Conservation (phyloP, 2,888 invertebrate genomes). For the Atethmia centrago region DNA sequence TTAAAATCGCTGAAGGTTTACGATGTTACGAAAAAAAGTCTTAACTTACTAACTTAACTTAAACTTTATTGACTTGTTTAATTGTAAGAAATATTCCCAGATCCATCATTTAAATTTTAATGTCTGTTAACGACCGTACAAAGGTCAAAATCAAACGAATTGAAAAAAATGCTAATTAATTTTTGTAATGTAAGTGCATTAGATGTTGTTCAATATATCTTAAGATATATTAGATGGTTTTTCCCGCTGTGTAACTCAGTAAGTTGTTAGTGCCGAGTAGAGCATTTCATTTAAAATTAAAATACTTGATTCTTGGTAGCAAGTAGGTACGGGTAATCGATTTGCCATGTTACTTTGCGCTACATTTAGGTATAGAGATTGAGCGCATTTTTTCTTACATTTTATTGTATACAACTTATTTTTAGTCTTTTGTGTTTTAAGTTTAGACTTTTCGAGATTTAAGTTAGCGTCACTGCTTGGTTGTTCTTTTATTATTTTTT, state of each 20-base stretch:
- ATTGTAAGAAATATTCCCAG: slow-evolving; percentile 62
- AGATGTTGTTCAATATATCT: slow-evolving; percentile 55
- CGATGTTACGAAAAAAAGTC: slow-evolving; percentile 57
- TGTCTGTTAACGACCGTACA: slow-evolving; percentile 59
- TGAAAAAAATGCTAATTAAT: slow-evolving; percentile 48
- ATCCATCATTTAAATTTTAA: slow-evolving; percentile 55
- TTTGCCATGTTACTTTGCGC: slow-evolving; percentile 49
- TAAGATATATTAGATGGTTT: slow-evolving; percentile 46
- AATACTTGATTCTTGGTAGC: slow-evolving; percentile 55
- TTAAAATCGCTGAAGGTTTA: slow-evolving; percentile 68
- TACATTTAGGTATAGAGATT: slow-evolving; percentile 41
- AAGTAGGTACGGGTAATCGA: slow-evolving; percentile 51
- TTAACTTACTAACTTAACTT: too few species aligned
- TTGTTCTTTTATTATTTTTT: slow-evolving; percentile 3
- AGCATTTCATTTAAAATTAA: slow-evolving; percentile 62
- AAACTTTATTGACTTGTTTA: slow-evolving; percentile 64
- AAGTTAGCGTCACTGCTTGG: background rate
- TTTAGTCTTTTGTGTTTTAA: slow-evolving; percentile 13
- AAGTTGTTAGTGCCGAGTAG: slow-evolving; percentile 34
- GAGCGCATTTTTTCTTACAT: slow-evolving; percentile 20
- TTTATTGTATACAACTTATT: background rate
- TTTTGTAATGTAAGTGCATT: slow-evolving; percentile 42
- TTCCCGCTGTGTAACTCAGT: slow-evolving; percentile 41
- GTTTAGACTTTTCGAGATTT: slow-evolving; percentile 11
- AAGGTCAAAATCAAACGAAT: slow-evolving; percentile 62